A percentile compares a stretch with the other conserved stretches of the same genome.
Conservation (phyloP, 2,113 vertebrate genomes). For the Plecturocebus donacophilus region DNA sequence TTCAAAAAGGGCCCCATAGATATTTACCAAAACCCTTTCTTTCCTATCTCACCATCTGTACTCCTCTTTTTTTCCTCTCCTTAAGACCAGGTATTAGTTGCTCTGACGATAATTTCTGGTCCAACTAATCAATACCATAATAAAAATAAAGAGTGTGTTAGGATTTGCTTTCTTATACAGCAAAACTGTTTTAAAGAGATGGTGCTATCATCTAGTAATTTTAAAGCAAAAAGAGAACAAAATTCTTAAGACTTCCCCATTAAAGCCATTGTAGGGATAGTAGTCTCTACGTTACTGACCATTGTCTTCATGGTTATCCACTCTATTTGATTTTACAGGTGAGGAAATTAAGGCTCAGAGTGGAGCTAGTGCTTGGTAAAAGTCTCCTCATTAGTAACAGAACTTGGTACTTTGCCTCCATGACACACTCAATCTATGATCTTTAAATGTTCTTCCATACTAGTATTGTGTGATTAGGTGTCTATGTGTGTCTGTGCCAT, state of each 20-base stretch:
- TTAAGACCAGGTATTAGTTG: neutral
- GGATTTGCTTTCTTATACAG: slow-evolving; percentile 24
- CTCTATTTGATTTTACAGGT: slow-evolving; percentile 12
- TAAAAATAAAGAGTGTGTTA: neutral
- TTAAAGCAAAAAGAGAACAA: slow-evolving; percentile 41
- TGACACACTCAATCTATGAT: neutral
- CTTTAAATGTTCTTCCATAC: neutral
- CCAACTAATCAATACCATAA: neutral
- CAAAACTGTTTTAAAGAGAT: neutral
- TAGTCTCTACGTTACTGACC: neutral
- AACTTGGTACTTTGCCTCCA: neutral
- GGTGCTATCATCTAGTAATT: neutral
- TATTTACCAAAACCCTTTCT: slow-evolving; percentile 49
- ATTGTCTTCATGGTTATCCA: slow-evolving; percentile 11
- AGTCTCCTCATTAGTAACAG: neutral
- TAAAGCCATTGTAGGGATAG: neutral
- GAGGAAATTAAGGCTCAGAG: neutral
- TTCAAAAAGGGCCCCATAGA: slow-evolving; percentile 44
- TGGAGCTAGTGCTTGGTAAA: neutral
- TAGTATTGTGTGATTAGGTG: slow-evolving; percentile 2
- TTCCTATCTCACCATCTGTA: neutral
- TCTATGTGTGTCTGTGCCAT: neutral
- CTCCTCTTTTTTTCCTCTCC: neutral
- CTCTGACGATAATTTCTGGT: slow-evolving; percentile 26
- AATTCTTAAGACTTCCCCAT: neutral